These are phyloP conservation scores for Coenonympha glycerion DNA, from an alignment of 2,888 invertebrate genomes.

Conservation along the genomic window DNA sequence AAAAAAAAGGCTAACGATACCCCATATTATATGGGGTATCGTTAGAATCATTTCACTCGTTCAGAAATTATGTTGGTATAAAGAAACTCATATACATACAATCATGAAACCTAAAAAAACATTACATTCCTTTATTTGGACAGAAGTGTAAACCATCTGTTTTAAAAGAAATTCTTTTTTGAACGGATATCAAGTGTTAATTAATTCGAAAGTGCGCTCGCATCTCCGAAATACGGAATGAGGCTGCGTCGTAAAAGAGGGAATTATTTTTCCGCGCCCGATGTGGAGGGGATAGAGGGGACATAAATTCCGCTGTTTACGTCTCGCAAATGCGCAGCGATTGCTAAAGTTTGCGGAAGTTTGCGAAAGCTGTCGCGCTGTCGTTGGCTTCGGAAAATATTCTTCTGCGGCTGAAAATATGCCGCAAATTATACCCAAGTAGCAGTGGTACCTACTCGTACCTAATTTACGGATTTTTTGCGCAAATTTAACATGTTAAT, in stretches of 20 bases:
- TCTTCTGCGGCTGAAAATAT: constrained; percentile 1
- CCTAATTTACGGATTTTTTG: too few relatives aligned
- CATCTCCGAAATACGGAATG: background rate
- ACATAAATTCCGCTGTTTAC: constrained; percentile 22
- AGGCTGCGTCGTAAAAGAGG: background rate
- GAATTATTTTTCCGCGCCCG: background rate
- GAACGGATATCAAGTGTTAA: background rate
- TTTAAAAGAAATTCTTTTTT: background rate
- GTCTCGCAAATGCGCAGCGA: constrained; percentile 18
- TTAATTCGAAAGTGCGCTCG: background rate
- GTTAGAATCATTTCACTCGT: too few relatives aligned
- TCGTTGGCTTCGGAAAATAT: constrained; percentile 18
- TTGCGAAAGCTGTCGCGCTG: constrained; percentile 15
- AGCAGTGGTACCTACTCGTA: too few relatives aligned
- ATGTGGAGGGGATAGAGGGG: too few relatives aligned
- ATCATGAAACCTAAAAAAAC: too few relatives aligned
- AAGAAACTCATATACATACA: too few relatives aligned
- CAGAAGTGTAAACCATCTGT: too few relatives aligned
- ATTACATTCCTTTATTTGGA: too few relatives aligned
- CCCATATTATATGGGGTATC: too few relatives aligned
- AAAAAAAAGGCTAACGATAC: too few relatives aligned
- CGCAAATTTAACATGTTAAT: too few relatives aligned
- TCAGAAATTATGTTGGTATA: too few relatives aligned
- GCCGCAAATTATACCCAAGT: background rate
- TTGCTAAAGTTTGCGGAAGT: constrained; percentile 20